A percentile compares a stretch with the other conserved stretches of the same genome.
Conservation (phyloP, 2,888 invertebrate genomes). For the Mechanitis mazaeus region DNA sequence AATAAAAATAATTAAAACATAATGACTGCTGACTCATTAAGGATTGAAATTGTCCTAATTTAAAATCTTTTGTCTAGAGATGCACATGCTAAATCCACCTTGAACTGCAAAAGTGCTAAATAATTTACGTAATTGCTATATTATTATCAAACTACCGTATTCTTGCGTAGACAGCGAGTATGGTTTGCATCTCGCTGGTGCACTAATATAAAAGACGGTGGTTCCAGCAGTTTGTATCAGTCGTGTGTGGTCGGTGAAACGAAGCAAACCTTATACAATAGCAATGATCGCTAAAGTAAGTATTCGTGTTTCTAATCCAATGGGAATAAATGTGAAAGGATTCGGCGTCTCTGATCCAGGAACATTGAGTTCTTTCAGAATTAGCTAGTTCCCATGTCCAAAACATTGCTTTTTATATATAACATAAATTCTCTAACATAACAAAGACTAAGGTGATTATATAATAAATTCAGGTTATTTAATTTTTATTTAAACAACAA, state of each 20-base stretch:
- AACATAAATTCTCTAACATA: too few relatives aligned
- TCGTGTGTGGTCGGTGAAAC: constrained; percentile 72
- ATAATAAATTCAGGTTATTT: too few relatives aligned
- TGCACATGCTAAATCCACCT: constrained; percentile 54
- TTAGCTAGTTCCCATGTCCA: neutral
- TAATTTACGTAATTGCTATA: constrained; percentile 71
- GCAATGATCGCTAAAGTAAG: constrained; percentile 75
- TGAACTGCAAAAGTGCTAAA: constrained; percentile 57
- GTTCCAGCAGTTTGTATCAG: constrained; percentile 59
- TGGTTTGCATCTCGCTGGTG: constrained; percentile 59
- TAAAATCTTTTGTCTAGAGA: constrained; percentile 28
- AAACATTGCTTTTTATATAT: too few relatives aligned
- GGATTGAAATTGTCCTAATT: constrained; percentile 15
- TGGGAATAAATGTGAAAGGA: constrained; percentile 54
- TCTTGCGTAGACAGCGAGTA: constrained; percentile 63
- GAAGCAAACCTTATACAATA: constrained; percentile 69
- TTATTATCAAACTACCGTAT: constrained; percentile 73
- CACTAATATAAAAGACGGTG: constrained; percentile 71
- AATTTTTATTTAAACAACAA: too few relatives aligned
- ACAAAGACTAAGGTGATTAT: too few relatives aligned
- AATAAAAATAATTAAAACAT: neutral
- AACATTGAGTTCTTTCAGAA: neutral
- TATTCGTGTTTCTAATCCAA: constrained; percentile 39
- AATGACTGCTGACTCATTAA: constrained; percentile 9
- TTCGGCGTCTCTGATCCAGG: constrained; percentile 23